Conservation (phyloP, 2,797 vertebrate genomes). For the Naso thynnoides region DNA sequence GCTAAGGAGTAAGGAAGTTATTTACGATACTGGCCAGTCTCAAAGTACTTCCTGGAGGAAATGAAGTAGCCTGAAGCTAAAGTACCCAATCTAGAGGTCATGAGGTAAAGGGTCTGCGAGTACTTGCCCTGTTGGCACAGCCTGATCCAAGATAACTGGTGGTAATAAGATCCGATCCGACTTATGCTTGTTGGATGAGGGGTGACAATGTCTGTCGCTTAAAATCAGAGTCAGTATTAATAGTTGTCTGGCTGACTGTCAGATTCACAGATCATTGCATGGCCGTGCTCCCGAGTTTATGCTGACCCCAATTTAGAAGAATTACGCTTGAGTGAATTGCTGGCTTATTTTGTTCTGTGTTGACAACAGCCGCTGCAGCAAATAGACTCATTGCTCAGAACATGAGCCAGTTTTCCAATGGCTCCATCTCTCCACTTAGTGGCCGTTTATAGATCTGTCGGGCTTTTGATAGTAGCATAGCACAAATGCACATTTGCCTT, state of each 20-base stretch:
- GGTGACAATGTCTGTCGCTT: constrained; percentile 20
- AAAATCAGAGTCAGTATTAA: constrained; percentile 7
- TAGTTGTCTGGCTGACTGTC: constrained; percentile 7
- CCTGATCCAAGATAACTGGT: constrained; percentile 11
- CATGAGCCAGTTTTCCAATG: background rate
- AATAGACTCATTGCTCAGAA: background rate
- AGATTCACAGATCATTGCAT: background rate
- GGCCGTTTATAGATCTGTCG: background rate
- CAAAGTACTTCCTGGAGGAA: background rate
- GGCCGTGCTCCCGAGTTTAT: background rate
- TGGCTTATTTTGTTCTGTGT: background rate
- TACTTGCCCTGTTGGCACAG: constrained; percentile 18
- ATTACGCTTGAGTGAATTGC: background rate
- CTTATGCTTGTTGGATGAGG: constrained; percentile 17
- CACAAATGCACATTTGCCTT: background rate
- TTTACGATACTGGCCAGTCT: background rate
- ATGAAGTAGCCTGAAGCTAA: background rate
- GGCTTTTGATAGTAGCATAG: background rate
- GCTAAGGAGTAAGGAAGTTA: background rate
- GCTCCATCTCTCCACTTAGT: background rate
- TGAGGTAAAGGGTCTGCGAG: constrained; percentile 3
- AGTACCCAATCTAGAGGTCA: background rate
- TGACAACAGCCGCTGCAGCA: background rate
- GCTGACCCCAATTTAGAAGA: background rate
- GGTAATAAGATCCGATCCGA: constrained; percentile 27